Percentiles rank a stretch among this genome's conserved stretches.
Conservation (phyloP, 2,797 vertebrate species). For the Enteromius treurensis region DNA sequence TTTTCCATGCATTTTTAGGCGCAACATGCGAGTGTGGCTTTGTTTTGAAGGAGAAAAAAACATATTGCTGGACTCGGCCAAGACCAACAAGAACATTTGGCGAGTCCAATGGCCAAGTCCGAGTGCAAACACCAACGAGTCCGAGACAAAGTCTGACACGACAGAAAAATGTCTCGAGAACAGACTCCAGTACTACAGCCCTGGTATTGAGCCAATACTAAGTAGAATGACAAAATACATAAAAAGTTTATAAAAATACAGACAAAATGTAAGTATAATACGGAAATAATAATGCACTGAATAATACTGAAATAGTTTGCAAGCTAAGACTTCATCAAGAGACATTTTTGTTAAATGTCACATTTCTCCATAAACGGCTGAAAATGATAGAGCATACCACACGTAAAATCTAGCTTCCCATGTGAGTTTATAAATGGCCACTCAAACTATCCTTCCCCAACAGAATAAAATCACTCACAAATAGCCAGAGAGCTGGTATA, state of each 20-base stretch:
- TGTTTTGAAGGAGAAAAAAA: no score
- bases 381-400: neutral
- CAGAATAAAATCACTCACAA: conserved; percentile 65
- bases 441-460: conserved; percentile 72
- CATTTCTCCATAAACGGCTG: neutral
- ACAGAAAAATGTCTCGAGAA: no score
- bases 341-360: neutral
- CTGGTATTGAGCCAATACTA: neutral
- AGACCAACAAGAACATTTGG: no score
- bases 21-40: no score
- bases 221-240: neutral
- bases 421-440: conserved; percentile 70
- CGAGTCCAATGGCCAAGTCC: no score
- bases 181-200: no score
- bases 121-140: no score
- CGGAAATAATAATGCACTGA: neutral
- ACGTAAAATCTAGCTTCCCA: conserved; percentile 77
- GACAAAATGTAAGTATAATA: neutral
- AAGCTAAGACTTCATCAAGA: neutral
- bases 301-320: neutral
- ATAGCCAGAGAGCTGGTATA: conserved; percentile 59
- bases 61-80: no score
- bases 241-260: neutral
- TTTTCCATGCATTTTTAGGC: no score
- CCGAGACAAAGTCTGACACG: no score